Evolutionary conservation across 1,140 invertebrate species (phyloP), one percentile per base, ranked within the genome.

Genomic region (Drosophila funebris): DNA sequence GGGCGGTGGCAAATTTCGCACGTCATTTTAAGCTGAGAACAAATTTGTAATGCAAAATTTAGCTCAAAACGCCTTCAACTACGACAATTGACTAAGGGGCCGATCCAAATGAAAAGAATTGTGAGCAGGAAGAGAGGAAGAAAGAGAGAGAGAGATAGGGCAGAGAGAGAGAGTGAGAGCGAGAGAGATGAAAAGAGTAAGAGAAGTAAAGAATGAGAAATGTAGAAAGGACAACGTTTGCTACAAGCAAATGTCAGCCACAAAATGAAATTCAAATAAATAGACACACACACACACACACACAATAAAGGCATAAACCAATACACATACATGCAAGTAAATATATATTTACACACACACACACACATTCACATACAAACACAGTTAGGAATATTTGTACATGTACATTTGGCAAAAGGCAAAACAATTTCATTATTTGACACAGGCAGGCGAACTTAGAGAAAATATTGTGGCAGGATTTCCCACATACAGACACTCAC

Each of bases 251-350:
- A 61, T 57, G 53, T 50, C 72, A 83, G 77, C 83, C 78, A 71
- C 83, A 87, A 74, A 79, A 83, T 88, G 73, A 89, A 88, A 89
- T 79, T 88, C 83, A 84, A 88, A 79, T 89, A 88, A 83, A 88
- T 76, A 88, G 70, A 83, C 76, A 78, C 75, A 83, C 78, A 76
- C 75, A 62, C 37, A 58, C 56, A 61, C 44, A 64, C 33, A 68
- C 16, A 73, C 27, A 60, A 5, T 13, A 11, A 24, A 24, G 3
- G n/a, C 4, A 36, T n/a, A n/a, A n/a, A n/a, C 41, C 22, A 14
- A 58, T n/a, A 39, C 37, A 67, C n/a, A n/a, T n/a, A n/a, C n/a
- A n/a, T n/a, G n/a, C n/a, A n/a, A n/a, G n/a, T n/a, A n/a, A n/a
- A n/a, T n/a, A n/a, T n/a, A n/a, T n/a, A n/a, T n/a, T n/a, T n/a